phyloP scores from a whole-genome alignment of 2,888 invertebrate species.

The Nomada fabriciana region DNA sequence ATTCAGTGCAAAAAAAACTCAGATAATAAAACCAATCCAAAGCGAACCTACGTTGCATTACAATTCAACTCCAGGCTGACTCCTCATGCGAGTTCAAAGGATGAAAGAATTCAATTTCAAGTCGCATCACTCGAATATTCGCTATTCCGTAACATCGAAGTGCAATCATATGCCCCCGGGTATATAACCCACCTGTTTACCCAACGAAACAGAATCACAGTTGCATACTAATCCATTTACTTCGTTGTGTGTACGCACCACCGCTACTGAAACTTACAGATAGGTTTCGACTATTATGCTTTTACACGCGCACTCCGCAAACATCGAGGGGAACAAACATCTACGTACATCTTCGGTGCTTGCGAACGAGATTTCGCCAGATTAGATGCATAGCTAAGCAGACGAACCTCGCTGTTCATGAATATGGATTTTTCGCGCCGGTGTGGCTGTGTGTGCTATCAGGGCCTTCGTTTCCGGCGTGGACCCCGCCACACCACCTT shows the following conservation, averaged over 20 bases:
- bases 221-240: slow-evolving; percentile 42
- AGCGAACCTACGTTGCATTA: too few relatives aligned
- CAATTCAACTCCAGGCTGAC: too few relatives aligned
- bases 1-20: too few relatives aligned
- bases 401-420: slow-evolving; percentile 51
- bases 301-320: slow-evolving; percentile 15
- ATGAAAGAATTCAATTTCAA: slow-evolving; percentile 10
- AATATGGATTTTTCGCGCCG: slow-evolving; percentile 70
- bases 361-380: slow-evolving; percentile 34
- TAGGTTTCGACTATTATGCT: slow-evolving; percentile 20
- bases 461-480: slow-evolving; percentile 10
- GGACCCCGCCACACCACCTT: slow-evolving; percentile 8
- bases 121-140: slow-evolving; percentile 15
- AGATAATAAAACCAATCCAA: too few relatives aligned
- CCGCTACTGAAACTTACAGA: not conserved
- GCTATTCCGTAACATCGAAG: slow-evolving; percentile 20
- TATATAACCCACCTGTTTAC: slow-evolving; percentile 25
- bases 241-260: slow-evolving; percentile 20
- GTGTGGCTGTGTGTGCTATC: slow-evolving; percentile 13
- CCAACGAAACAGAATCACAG: slow-evolving; percentile 30
- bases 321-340: slow-evolving; percentile 18
- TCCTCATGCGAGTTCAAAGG: not conserved
- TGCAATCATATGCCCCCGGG: slow-evolving; percentile 19
- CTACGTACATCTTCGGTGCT: slow-evolving; percentile 38
- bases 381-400: slow-evolving; percentile 53